phyloP scores from a whole-genome alignment of 1,140 invertebrate species.

The Drosophila tani region DNA sequence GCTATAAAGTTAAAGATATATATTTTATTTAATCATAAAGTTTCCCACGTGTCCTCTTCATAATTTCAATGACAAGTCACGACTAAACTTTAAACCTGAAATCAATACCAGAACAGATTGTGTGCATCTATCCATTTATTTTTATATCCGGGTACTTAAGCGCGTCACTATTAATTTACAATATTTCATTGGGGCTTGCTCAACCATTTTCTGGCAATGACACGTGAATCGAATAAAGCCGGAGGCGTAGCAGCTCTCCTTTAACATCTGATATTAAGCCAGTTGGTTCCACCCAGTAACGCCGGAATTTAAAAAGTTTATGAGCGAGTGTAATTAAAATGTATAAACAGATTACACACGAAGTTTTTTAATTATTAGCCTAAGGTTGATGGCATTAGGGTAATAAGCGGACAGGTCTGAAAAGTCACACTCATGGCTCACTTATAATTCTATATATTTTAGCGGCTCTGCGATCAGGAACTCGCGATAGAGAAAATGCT shows the following conservation, averaged over 20 bases:
- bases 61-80: constrained; percentile 29
- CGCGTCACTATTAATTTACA: constrained; percentile 24
- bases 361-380: constrained; percentile 26
- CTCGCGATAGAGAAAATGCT: not conserved
- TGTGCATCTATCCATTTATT: constrained; percentile 31
- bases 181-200: not conserved
- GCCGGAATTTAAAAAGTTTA: not conserved
- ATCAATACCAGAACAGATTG: constrained; percentile 11
- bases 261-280: constrained; percentile 24
- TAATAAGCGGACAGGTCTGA: constrained; percentile 13
- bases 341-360: constrained; percentile 13
- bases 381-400: constrained; percentile 3
- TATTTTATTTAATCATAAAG: not conserved
- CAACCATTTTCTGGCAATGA: constrained; percentile 21
- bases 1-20: not conserved
- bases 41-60: constrained; percentile 14
- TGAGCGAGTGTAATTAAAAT: constrained; percentile 15
- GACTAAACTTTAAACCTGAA: constrained; percentile 42
- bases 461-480: not conserved
- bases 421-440: not conserved
- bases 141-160: constrained; percentile 38
- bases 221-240: constrained; percentile 17
- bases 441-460: constrained; percentile 2
- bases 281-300: constrained; percentile 10
- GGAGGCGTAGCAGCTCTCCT: constrained; percentile 4